Base-by-base conservation (phyloP, 2,797 vertebrate species). In the Orientallactaga sibirica region DNA sequence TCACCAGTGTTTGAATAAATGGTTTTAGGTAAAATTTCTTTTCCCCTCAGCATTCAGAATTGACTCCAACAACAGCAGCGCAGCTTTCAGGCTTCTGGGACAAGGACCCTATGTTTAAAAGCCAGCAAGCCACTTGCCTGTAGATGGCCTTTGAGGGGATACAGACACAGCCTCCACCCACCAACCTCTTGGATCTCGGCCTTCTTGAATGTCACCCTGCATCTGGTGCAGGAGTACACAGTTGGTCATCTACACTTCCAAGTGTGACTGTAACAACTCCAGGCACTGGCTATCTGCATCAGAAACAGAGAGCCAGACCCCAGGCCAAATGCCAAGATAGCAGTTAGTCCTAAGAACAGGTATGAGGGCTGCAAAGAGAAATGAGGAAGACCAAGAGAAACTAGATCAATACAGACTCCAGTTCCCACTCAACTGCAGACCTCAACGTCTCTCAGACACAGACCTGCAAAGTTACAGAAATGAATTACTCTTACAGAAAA, bases 351-450 rank as follows among this genome's bases (percentile, higher is more conserved):
- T 14, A 8, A 18, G 70, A 48, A 14, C 22, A 67, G 64, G 70
- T 16, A 24, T 2, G n/a, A 10, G 16, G 68, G n/a, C 70, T 12
- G 1, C 43, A 64, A 27, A 82, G 33, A 75, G 25, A 66, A 43
- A 10, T 0, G 12, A 22, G 62, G 52, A 71, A 43, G 12, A 29
- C 15, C 37, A 2, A 2, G 52, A 62, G 33, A 29, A 77, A 70
- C 11, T 7, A 3, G 22, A 64, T 14, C 55, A n/a, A 3, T n/a
- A 25, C 25, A 48, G 1, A 43, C 0, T 2, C 5, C 0, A 0
- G 48, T 33, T n/a, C 18, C 33, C 25, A 76, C 14, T 14, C 7
- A 33, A 6, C 52, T 2, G 5, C 48, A 48, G 48, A 37, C 33
- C 33, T 37, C 25, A 25, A 76, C 88, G 62, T 5, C 33, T n/a